These are phyloP conservation scores for Jordanella pulchra DNA, from an alignment of 2,797 vertebrate genomes.

Conservation along the genomic window DNA sequence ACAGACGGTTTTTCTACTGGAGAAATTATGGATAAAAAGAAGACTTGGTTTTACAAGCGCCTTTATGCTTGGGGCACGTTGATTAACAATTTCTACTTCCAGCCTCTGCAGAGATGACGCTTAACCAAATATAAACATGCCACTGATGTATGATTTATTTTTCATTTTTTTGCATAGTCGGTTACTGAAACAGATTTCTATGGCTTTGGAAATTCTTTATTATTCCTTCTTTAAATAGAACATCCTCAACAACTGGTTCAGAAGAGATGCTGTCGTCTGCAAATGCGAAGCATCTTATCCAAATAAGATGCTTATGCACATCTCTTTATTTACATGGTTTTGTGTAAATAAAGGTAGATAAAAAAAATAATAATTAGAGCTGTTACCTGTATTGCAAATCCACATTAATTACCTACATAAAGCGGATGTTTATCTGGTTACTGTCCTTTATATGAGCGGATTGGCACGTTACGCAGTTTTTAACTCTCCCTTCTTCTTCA, in stretches of 20 bases:
- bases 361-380: conserved; percentile 59
- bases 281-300: conserved; percentile 26
- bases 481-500: conserved; percentile 33
- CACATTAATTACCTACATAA: conserved; percentile 44
- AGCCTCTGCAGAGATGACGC: conserved; percentile 4
- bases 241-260: background rate
- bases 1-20: conserved; percentile 27
- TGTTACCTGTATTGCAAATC: conserved; percentile 63
- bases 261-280: conserved; percentile 10
- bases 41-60: conserved; percentile 41
- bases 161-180: conserved; percentile 30
- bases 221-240: conserved; percentile 1
- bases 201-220: conserved; percentile 5
- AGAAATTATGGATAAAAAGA: conserved; percentile 28
- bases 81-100: conserved; percentile 38
- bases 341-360: conserved; percentile 52
- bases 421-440: conserved; percentile 46
- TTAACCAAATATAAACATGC: conserved; percentile 13
- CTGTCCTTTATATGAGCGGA: conserved; percentile 44
- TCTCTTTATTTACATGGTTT: conserved; percentile 22
- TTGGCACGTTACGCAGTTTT: conserved; percentile 38
- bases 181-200: conserved; percentile 14
- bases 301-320: conserved; percentile 20
- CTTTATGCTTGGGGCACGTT: conserved; percentile 32
- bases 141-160: conserved; percentile 17